Evolutionary conservation across 2,113 vertebrate species (phyloP).

Genomic region (Tamias sibiricus): DNA sequence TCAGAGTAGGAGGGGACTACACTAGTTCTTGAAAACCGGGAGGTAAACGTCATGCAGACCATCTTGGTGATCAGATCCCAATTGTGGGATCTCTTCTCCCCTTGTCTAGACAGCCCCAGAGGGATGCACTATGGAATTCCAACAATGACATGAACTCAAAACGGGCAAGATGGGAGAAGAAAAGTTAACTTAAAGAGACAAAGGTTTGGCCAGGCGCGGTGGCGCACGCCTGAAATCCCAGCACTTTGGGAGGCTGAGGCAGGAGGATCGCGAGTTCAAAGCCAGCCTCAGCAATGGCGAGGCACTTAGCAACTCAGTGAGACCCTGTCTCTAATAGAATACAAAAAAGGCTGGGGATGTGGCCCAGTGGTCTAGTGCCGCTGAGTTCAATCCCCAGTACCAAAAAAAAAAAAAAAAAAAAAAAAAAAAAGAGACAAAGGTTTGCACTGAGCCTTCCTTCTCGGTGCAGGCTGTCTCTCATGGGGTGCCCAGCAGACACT

Average conservation of each 20-base stretch:
- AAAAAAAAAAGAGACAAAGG: not conserved
- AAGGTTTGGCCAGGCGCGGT: too few species aligned
- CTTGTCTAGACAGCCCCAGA: not conserved
- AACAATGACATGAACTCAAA: not conserved
- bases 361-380: too few species aligned
- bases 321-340: too few species aligned
- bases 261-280: too few species aligned
- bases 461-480: not conserved
- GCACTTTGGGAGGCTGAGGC: too few species aligned
- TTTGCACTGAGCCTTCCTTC: not conserved
- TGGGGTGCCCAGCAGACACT: fast-evolving
- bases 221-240: too few species aligned
- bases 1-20: not conserved
- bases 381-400: too few species aligned
- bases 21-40: not conserved
- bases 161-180: not conserved
- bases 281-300: too few species aligned
- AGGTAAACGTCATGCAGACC: not conserved
- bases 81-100: not conserved
- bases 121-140: not conserved
- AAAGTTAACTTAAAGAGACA: not conserved
- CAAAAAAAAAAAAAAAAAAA: too few species aligned
- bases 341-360: too few species aligned
- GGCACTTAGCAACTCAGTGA: too few species aligned
- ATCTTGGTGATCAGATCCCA: not conserved